Base-by-base conservation (phyloP, 2,797 vertebrate species). In the Lerista edwardsae region DNA sequence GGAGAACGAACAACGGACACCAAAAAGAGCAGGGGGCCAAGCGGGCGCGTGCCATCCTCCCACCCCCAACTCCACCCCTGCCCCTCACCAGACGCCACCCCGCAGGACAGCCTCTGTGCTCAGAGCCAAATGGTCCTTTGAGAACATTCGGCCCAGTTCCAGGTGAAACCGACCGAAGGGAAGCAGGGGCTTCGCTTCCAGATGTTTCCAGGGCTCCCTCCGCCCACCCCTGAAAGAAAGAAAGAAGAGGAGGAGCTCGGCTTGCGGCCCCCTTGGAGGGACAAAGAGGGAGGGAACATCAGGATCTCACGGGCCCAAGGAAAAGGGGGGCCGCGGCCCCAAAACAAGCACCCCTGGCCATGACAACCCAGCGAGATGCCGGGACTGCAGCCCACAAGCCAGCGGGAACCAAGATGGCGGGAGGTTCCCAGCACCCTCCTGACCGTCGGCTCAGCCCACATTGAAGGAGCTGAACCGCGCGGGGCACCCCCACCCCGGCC, bases 341-440 rank as follows among this genome's bases (percentile, higher is more conserved):
- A 73, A 89, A 84, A 31, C 36, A 17, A 71, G 39, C 59, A 88
- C 80, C 83, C 88, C 87, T 29, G 25, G 77, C 27, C 81, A 68
- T 0, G 1, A 84, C 21, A 44, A 85, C 72, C 88, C 69, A 29
- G 47, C 64, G 79, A 93, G 92, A 29, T 3, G 90, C 85, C 88
- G 86, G 82, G 75, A 87, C 65, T 84, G 59, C 41, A 3, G 78
- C 87, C 88, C 87, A 80, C 86, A 87, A 86, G 84, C 72, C 44
- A 92, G 90, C 94, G 94, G 94, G 94, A 95, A 94, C 91, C 89
- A 90, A 2, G 82, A 81, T 84, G 90, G 79, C 84, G 92, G 90
- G 81, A 74, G 83, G 93, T 94, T 95, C 94, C 93, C 94, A 94
- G 88, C 91, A 86, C 91, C 77, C 1, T 90, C 87, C 73, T 90